Percentiles rank a stretch among this genome's conserved stretches.
Evolutionary conservation across 2,888 invertebrate genomes (phyloP).

Genomic region (Poecilobothrus nobilitatus): DNA sequence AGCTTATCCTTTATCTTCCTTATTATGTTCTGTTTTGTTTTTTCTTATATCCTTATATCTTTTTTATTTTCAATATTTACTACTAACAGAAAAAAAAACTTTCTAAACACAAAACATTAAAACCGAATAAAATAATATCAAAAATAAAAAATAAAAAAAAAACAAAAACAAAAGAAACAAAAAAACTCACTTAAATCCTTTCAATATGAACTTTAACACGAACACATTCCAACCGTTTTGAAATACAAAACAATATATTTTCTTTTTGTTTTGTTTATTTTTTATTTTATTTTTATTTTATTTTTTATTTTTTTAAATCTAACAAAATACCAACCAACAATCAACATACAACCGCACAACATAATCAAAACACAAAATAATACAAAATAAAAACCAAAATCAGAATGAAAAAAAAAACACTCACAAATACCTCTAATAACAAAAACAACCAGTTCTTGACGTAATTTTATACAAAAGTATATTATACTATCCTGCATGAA

Average conservation of each 20-base stretch:
- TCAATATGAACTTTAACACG: conserved; percentile 10
- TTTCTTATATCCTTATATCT: neutral
- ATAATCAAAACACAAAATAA: neutral
- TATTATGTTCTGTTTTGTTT: neutral
- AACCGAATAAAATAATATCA: neutral
- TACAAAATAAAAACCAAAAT: neutral
- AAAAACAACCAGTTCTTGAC: neutral
- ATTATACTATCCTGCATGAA: neutral
- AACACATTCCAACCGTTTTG: neutral
- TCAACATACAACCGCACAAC: neutral
- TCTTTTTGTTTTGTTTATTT: no score
- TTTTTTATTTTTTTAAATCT: no score
- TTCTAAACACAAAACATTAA: no score
- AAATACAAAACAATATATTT: neutral
- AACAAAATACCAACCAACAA: neutral
- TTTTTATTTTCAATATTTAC: no score
- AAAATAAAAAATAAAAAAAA: neutral
- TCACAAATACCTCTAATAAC: no score
- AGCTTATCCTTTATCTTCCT: conserved; percentile 3
- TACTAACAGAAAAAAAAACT: no score
- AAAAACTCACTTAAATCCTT: conserved; percentile 4
- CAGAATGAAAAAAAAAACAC: neutral
- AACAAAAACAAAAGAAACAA: neutral
- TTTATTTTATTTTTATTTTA: no score
- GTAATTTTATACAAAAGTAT: neutral